These are phyloP conservation scores for Aromia moschata DNA, from an alignment of 2,888 invertebrate species.

Conservation along the genomic window DNA sequence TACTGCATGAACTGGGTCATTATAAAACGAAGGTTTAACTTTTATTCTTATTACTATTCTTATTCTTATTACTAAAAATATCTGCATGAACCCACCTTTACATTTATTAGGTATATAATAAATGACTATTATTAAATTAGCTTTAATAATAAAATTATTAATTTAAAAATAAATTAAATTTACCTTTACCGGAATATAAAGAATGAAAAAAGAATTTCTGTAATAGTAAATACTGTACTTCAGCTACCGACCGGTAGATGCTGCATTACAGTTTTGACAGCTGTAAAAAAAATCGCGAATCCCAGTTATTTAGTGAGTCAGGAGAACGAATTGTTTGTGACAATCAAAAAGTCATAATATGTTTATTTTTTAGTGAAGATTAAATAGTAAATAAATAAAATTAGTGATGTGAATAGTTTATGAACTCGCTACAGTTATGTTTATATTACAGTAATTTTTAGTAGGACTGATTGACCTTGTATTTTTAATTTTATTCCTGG, in stretches of 20 bases:
- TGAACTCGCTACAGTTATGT: neutral
- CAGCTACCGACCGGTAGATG: slow-evolving; percentile 7
- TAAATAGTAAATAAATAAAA: slow-evolving; percentile 10
- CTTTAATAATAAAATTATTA: no score
- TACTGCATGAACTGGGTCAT: no score
- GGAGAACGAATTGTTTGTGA: neutral
- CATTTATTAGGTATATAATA: no score
- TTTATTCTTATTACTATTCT: no score
- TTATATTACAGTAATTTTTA: neutral
- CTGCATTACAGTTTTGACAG: neutral
- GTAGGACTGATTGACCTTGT: slow-evolving; percentile 10
- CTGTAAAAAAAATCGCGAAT: neutral
- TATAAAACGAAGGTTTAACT: no score
- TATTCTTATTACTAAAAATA: no score
- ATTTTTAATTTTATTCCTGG: neutral
- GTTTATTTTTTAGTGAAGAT: slow-evolving; percentile 7
- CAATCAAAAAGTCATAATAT: neutral
- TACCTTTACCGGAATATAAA: no score
- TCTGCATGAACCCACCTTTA: no score
- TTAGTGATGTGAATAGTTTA: neutral
- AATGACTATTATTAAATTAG: no score
- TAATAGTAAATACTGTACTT: no score
- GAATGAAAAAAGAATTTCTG: neutral
- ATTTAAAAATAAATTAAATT: no score
- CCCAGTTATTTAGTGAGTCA: slow-evolving; percentile 20